Conservation (phyloP, 2,888 invertebrate genomes). For the Diabrotica balteata region DNA sequence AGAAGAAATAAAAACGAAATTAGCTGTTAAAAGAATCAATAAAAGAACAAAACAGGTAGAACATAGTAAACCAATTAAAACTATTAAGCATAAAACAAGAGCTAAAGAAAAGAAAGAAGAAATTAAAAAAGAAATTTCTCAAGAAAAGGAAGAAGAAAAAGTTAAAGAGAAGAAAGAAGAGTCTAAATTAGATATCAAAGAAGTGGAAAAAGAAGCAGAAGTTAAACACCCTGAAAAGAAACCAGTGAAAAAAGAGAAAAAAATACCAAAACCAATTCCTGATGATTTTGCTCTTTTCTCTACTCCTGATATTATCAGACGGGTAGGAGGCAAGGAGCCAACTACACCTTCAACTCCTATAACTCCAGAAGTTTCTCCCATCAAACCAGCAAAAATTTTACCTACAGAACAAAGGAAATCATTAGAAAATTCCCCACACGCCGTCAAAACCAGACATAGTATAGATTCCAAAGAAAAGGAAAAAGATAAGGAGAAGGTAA, state of each 20-base stretch:
- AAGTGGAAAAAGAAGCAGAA: conserved; percentile 56
- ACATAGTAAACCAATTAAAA: conserved; percentile 15
- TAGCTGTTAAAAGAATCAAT: conserved; percentile 45
- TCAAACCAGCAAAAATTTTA: conserved; percentile 55
- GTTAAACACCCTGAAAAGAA: conserved; percentile 47
- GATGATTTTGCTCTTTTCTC: conserved; percentile 78
- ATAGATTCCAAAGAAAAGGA: conserved; percentile 47
- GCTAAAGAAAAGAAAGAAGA: conserved; percentile 21
- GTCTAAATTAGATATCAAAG: conserved; percentile 48
- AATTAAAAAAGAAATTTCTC: conserved; percentile 20
- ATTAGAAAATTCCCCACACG: conserved; percentile 39
- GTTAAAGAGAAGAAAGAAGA: conserved; percentile 43
- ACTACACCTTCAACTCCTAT: conserved; percentile 47
- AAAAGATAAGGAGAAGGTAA: conserved; percentile 25
- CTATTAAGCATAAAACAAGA: conserved; percentile 17
- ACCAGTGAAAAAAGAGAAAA: conserved; percentile 59
- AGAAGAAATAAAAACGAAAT: conserved; percentile 45
- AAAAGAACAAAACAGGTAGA: conserved; percentile 38
- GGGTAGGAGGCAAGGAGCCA: conserved; percentile 62
- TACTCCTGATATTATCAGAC: conserved; percentile 78
- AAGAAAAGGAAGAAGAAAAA: conserved; percentile 51
- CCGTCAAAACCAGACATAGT: conserved; percentile 48
- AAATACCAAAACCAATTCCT: conserved; percentile 61
- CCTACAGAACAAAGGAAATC: conserved; percentile 53
- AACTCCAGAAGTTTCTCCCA: conserved; percentile 40